Conservation (phyloP, 2,797 vertebrate genomes). For the Clarias platycephalus region DNA sequence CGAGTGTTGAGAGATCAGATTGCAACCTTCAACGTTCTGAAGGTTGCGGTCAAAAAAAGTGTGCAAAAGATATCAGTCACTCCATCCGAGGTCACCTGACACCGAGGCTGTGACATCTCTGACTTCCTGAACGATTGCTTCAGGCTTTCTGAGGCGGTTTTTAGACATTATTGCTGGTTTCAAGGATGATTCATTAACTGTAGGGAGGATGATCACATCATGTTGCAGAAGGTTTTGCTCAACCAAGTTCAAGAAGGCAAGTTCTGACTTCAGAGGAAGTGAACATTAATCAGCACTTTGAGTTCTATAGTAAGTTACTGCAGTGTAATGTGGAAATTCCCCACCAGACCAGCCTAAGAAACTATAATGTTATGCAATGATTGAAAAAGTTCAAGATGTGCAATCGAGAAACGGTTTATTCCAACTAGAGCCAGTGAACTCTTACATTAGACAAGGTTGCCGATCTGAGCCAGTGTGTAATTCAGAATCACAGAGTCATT, state of each 20-base stretch:
- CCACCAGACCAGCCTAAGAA: background rate
- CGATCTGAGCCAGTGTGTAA: background rate
- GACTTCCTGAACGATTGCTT: background rate
- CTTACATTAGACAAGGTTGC: background rate
- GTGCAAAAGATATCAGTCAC: background rate
- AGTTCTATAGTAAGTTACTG: too few species aligned
- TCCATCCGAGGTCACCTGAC: background rate
- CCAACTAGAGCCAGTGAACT: too few species aligned
- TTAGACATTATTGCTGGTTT: background rate
- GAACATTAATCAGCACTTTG: background rate
- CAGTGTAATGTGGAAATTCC: background rate
- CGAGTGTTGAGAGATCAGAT: background rate
- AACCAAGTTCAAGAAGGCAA: background rate
- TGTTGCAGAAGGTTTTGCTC: background rate
- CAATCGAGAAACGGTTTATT: background rate
- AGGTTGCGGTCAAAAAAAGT: background rate
- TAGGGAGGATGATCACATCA: too few species aligned
- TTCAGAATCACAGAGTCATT: background rate
- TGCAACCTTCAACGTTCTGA: background rate
- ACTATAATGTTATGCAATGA: background rate
- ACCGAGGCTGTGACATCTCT: background rate
- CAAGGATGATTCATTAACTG: background rate
- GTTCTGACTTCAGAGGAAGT: background rate
- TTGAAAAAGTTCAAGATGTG: too few species aligned
- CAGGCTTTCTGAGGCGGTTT: background rate